Percentiles rank a stretch among this genome's conserved stretches.
These are phyloP conservation scores for Psettodes erumei DNA, from an alignment of 2,113 vertebrate genomes.

Conservation along the genomic window DNA sequence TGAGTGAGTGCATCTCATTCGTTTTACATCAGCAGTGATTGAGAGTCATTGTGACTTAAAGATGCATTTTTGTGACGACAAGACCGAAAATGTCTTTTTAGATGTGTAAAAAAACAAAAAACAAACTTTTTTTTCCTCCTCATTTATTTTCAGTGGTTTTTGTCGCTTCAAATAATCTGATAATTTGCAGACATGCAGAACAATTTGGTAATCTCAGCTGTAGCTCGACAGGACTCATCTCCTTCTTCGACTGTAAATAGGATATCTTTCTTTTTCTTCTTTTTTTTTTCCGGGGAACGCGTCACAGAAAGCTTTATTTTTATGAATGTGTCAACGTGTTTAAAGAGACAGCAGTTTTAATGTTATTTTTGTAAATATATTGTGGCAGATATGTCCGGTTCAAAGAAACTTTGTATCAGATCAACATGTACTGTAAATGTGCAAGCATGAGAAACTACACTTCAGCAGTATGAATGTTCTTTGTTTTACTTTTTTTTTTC, in stretches of 20 bases:
- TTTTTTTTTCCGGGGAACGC: slow-evolving; percentile 5
- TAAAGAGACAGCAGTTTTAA: slow-evolving; percentile 72
- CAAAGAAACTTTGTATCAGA: slow-evolving; percentile 67
- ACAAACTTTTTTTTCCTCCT: slow-evolving; percentile 11
- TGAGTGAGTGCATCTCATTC: neutral
- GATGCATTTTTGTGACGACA: slow-evolving; percentile 19
- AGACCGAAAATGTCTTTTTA: slow-evolving; percentile 11
- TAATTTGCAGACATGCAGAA: slow-evolving; percentile 14
- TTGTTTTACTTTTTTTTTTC: slow-evolving; percentile 76
- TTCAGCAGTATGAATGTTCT: slow-evolving; percentile 79
- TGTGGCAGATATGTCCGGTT: slow-evolving; percentile 68
- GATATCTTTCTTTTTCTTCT: slow-evolving; percentile 55
- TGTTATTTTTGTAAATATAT: slow-evolving; percentile 80
- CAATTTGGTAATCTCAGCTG: slow-evolving; percentile 37
- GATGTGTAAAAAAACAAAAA: slow-evolving; percentile 2
- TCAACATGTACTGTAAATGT: slow-evolving; percentile 79
- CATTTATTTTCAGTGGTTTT: slow-evolving; percentile 23
- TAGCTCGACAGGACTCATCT: slow-evolving; percentile 71
- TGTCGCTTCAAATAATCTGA: slow-evolving; percentile 19
- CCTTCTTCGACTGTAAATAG: slow-evolving; percentile 74
- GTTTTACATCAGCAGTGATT: slow-evolving; percentile 6
- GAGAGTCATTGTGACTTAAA: slow-evolving; percentile 8
- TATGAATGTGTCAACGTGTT: slow-evolving; percentile 70
- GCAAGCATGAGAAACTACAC: slow-evolving; percentile 80
- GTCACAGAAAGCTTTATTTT: slow-evolving; percentile 82